Conservation (phyloP, 2,113 vertebrate species). For the Alethe diademata region DNA sequence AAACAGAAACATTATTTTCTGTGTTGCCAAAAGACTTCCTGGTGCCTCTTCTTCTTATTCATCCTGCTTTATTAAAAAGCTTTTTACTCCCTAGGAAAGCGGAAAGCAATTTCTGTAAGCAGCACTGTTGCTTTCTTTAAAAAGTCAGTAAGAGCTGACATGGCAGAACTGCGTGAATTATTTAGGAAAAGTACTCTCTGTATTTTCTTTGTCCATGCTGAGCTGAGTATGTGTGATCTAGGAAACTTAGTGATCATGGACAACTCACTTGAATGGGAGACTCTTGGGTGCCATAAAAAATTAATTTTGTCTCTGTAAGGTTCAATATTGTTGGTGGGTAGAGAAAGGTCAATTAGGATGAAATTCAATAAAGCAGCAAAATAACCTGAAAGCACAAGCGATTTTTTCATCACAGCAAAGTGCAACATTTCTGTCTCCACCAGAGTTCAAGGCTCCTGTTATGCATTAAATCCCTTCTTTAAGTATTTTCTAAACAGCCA, state of each 20-base stretch:
- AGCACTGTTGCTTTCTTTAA: not conserved
- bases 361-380: not conserved
- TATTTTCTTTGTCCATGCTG: not conserved
- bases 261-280: not conserved
- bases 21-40: not conserved
- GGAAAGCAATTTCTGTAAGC: not conserved
- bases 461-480: not conserved
- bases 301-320: not conserved
- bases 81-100: not conserved
- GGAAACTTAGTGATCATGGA: not conserved
- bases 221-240: not conserved
- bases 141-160: not conserved
- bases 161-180: not conserved
- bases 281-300: not conserved
- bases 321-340: not conserved
- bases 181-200: not conserved
- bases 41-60: not conserved
- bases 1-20: constrained; percentile 16
- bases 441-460: not conserved
- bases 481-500: not conserved
- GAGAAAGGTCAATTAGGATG: not conserved
- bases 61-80: not conserved
- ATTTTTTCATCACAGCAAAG: not conserved
- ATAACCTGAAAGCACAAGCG: not conserved
- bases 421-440: not conserved